Percentiles rank a stretch among this genome's conserved stretches.
These are phyloP conservation scores for Rhea americana DNA, from an alignment of 2,113 vertebrate species.

Conservation along the genomic window DNA sequence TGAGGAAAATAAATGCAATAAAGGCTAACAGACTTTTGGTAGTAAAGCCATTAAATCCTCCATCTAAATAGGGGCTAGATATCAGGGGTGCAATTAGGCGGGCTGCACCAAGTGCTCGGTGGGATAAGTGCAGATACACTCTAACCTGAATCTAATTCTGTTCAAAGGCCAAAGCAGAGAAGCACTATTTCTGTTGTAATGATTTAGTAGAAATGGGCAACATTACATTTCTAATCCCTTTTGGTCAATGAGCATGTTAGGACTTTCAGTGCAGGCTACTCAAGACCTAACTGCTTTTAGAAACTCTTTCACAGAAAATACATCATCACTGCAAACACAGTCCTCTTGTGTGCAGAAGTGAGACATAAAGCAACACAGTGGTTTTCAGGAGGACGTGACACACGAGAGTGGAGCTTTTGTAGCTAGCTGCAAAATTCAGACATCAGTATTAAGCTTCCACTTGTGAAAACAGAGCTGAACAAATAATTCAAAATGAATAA, in stretches of 20 bases:
- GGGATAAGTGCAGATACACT: constrained; percentile 31
- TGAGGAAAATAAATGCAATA: constrained; percentile 47
- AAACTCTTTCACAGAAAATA: constrained; percentile 2
- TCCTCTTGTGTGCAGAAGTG: not conserved
- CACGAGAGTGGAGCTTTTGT: not conserved
- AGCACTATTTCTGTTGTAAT: constrained; percentile 11
- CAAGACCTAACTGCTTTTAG: constrained; percentile 45
- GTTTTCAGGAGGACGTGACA: not conserved
- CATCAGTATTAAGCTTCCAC: not conserved
- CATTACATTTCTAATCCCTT: constrained; percentile 53
- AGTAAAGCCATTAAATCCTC: constrained; percentile 52
- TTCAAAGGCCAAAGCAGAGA: constrained; percentile 2
- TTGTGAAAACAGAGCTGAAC: constrained; percentile 41
- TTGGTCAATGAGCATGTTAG: constrained; percentile 19
- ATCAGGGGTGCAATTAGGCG: constrained; percentile 53
- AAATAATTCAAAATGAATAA: constrained; percentile 66
- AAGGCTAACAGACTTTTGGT: constrained; percentile 60
- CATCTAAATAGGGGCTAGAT: constrained; percentile 37
- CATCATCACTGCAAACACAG: not conserved
- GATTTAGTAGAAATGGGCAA: constrained; percentile 33
- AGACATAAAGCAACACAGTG: not conserved
- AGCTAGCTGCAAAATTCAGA: not conserved
- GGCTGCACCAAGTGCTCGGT: not conserved
- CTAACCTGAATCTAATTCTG: constrained; percentile 56
- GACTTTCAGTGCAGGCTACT: constrained; percentile 24